phyloP scores from a whole-genome alignment of 2,797 vertebrate species.

The Pantherophis alleghaniensis region DNA sequence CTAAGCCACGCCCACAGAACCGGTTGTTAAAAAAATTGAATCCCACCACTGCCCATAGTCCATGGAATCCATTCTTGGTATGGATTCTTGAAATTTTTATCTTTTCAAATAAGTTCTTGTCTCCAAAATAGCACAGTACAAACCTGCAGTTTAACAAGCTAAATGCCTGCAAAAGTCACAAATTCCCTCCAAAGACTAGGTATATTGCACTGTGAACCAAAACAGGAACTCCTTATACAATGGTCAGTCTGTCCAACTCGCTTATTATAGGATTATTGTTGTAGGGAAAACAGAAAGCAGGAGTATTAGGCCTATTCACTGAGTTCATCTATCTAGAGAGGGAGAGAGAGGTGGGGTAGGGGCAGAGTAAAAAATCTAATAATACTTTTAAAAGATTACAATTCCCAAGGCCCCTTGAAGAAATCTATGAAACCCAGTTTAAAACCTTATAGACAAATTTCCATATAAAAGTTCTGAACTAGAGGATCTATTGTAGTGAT shows the following conservation, averaged over 20 bases:
- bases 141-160: neutral
- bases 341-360: neutral
- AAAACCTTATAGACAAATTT: neutral
- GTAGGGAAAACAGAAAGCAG: neutral
- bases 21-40: no score
- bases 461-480: neutral
- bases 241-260: neutral
- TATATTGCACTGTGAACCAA: neutral
- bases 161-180: neutral
- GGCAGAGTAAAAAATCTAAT: neutral
- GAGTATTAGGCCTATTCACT: neutral
- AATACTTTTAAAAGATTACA: neutral
- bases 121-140: neutral
- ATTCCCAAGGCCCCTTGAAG: neutral
- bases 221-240: neutral
- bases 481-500: neutral
- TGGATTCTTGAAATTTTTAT: neutral
- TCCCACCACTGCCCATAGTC: neutral
- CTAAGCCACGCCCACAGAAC: no score
- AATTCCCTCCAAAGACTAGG: neutral
- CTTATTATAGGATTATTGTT: neutral
- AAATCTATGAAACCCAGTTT: neutral
- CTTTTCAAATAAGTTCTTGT: neutral
- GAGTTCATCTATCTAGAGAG: neutral
- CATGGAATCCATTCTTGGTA: neutral